Base-by-base conservation (phyloP, 2,113 vertebrate genomes). In the Ctenodactylus gundi region DNA sequence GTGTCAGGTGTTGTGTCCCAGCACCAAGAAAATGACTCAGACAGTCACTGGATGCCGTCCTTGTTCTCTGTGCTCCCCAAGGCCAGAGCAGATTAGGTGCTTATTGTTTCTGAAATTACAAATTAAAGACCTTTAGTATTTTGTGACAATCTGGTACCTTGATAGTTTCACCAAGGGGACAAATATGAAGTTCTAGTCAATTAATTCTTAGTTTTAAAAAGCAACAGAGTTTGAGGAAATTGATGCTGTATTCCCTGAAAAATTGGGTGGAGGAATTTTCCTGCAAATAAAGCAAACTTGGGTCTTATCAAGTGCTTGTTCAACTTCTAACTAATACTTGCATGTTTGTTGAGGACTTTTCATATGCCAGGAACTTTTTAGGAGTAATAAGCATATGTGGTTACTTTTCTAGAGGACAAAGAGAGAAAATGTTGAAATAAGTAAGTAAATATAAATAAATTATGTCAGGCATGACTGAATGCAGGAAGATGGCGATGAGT, bases 241-340 rank as follows among this genome's bases (percentile, higher is more conserved):
- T 93, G 21, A 57, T 62, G 1, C 0, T 75, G 29, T 94, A 85
- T 75, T 90, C 41, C 6, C 86, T 94, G 39, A 44, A 21, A 34
- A 85, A 62, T 84, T 68, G 36, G 93, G 80, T 96, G n/a, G 7
- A 51, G 89, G 34, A 51, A 29, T 86, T 94, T 53, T 91, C 25
- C 34, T 94, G 55, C 10, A 92, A 87, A 87, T 73, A 75, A 93
- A 95, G 93, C 25, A 76, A 62, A 78, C 34, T 29, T 88, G 62
- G 31, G 65, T 60, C 95, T 60, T 85, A 49, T 15, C 89, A 91
- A 94, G 14, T 21, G 31, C 27, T 55, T 82, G 31, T 60, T 36
- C 64, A 13, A 76, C 44, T 62, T 34, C 73, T 46, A 81, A 58
- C 55, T 86, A 60, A 31, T 73, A 65, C 80, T 67, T 55, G 17